A percentile compares a stretch with the other conserved stretches of the same genome.
Conservation (phyloP, 2,113 vertebrate genomes). For the Sylvicapra grimmia region DNA sequence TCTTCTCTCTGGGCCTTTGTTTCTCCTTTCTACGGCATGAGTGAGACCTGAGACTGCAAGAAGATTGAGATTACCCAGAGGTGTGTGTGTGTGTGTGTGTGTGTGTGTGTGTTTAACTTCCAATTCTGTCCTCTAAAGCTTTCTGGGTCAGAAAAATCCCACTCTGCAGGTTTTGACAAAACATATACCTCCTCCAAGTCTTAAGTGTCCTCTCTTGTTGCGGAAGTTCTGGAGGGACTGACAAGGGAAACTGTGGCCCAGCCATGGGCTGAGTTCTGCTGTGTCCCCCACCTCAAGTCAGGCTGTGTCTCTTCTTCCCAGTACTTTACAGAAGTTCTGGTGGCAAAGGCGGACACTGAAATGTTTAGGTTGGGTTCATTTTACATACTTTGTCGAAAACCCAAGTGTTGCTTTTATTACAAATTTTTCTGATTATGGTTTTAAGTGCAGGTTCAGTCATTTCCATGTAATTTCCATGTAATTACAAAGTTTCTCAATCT, state of each 20-base stretch:
- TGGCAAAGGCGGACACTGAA: not conserved
- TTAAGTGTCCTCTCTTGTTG: not conserved
- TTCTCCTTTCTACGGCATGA: not conserved
- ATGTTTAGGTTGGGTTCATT: not conserved
- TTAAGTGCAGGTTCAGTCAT: not conserved
- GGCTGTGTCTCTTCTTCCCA: not conserved
- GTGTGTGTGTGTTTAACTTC: not conserved
- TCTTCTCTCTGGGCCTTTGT: not conserved
- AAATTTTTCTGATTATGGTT: not conserved
- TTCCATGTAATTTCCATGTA: not conserved
- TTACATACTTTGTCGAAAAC: not conserved
- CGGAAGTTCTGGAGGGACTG: not conserved
- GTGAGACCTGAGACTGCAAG: not conserved
- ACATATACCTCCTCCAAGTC: not conserved
- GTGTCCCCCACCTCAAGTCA: not conserved
- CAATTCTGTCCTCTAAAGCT: not conserved
- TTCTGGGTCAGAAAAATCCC: not conserved
- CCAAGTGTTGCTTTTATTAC: not conserved
- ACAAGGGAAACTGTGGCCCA: not conserved
- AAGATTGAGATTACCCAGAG: not conserved
- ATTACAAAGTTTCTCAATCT: not conserved
- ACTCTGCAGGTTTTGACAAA: not conserved
- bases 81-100: not conserved
- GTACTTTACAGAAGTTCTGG: not conserved
- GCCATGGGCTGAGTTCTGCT: not conserved